Evolutionary conservation across 2,888 invertebrate genomes (phyloP).

Genomic region (Hipparchia semele): DNA sequence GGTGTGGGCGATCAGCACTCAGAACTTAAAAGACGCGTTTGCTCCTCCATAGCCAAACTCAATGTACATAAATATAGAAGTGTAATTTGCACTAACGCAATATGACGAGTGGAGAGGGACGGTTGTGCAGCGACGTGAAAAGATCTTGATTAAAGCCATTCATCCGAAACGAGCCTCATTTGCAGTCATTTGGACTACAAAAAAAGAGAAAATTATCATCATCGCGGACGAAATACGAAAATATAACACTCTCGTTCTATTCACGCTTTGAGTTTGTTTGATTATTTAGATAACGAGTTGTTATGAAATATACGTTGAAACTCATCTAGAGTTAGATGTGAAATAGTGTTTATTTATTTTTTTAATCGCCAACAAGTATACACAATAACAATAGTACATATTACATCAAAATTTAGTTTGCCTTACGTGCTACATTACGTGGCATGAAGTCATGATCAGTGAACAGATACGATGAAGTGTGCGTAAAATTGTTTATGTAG

Average conservation of each 20-base stretch:
- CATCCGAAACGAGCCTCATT: slow-evolving; percentile 47
- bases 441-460: too few species aligned
- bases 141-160: slow-evolving; percentile 55
- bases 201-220: slow-evolving; percentile 40
- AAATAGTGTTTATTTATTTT: too few species aligned
- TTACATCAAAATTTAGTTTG: too few species aligned
- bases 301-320: slow-evolving; percentile 12
- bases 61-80: slow-evolving; percentile 11
- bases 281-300: slow-evolving; percentile 21
- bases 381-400: background rate
- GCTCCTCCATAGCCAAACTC: background rate
- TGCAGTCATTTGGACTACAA: slow-evolving; percentile 41
- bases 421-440: too few species aligned
- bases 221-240: slow-evolving; percentile 42
- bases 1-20: too few species aligned
- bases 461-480: too few species aligned
- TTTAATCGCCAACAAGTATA: background rate
- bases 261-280: slow-evolving; percentile 20
- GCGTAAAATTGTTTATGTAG: too few species aligned
- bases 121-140: slow-evolving; percentile 39
- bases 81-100: slow-evolving; percentile 37
- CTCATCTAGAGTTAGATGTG: background rate
- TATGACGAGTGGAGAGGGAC: slow-evolving; percentile 33
- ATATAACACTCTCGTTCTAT: slow-evolving; percentile 38
- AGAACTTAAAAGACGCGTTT: background rate